These are phyloP conservation scores for Formicarius rufipectus DNA, from an alignment of 2,113 vertebrate genomes.

Conservation along the genomic window DNA sequence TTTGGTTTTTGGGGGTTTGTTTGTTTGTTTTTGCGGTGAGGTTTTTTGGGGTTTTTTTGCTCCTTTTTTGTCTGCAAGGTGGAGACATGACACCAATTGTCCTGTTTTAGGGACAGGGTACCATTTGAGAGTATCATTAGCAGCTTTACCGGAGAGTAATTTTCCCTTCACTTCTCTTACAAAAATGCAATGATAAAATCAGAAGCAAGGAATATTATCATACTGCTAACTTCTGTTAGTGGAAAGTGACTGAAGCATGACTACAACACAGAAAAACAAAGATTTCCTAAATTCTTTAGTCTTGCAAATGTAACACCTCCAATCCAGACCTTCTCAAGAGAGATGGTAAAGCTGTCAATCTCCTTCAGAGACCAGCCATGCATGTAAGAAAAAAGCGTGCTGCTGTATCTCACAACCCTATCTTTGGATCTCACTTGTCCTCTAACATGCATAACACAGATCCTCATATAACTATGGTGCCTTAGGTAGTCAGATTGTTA, in stretches of 20 bases:
- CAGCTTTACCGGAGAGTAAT: neutral
- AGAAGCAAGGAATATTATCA: neutral
- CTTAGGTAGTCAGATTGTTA: neutral
- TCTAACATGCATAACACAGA: neutral
- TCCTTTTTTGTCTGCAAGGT: neutral
- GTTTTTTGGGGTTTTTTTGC: neutral
- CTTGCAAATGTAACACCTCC: neutral
- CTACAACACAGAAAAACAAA: neutral
- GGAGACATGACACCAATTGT: neutral
- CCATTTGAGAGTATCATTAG: neutral
- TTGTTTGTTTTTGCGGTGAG: neutral
- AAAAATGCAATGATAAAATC: neutral
- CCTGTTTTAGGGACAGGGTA: neutral
- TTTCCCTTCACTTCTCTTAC: neutral
- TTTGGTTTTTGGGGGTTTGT: neutral
- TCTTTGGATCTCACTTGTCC: neutral
- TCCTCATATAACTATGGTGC: neutral
- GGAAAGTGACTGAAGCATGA: neutral
- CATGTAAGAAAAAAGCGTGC: neutral
- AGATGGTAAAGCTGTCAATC: neutral
- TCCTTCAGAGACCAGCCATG: neutral
- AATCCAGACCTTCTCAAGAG: neutral
- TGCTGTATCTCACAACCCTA: neutral
- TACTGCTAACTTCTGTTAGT: neutral
- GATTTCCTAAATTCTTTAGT: neutral